Evolutionary conservation across 2,797 vertebrate species (phyloP).

Genomic region (Lateolabrax maculatus): DNA sequence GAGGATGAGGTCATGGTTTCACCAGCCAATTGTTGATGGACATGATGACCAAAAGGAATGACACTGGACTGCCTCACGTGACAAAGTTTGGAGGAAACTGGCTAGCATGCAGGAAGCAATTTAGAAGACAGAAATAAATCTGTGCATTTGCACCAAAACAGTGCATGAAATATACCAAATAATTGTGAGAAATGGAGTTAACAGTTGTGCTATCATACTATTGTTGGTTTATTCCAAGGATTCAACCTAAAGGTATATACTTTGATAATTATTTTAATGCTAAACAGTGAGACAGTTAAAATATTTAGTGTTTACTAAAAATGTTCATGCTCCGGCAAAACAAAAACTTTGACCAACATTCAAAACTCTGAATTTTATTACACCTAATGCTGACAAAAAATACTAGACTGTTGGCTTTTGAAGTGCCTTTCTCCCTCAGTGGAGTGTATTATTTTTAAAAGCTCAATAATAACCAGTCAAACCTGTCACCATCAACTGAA

Average conservation of each 20-base stretch:
- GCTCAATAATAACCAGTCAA: constrained; percentile 21
- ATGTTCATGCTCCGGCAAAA: constrained; percentile 34
- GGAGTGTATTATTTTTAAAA: constrained; percentile 4
- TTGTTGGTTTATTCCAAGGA: background rate
- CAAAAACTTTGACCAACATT: constrained; percentile 21
- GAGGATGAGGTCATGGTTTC: constrained; percentile 49
- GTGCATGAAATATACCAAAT: background rate
- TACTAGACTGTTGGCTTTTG: constrained; percentile 17
- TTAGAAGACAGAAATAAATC: background rate
- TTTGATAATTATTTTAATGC: background rate
- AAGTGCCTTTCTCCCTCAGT: constrained; percentile 6
- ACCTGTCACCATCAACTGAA: background rate
- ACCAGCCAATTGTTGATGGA: constrained; percentile 27
- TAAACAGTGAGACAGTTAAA: constrained; percentile 21
- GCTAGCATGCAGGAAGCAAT: constrained; percentile 4
- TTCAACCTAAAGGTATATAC: background rate
- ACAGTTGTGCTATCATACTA: constrained; percentile 47
- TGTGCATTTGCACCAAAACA: constrained; percentile 23
- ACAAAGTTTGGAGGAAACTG: constrained; percentile 20
- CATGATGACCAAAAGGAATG: constrained; percentile 9
- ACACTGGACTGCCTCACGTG: background rate
- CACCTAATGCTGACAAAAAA: constrained; percentile 14
- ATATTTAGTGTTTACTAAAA: constrained; percentile 15
- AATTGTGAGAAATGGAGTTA: background rate
- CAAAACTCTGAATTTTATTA: constrained; percentile 20